Base-by-base conservation (phyloP, 2,113 vertebrate genomes). In the Rutilus rutilus region DNA sequence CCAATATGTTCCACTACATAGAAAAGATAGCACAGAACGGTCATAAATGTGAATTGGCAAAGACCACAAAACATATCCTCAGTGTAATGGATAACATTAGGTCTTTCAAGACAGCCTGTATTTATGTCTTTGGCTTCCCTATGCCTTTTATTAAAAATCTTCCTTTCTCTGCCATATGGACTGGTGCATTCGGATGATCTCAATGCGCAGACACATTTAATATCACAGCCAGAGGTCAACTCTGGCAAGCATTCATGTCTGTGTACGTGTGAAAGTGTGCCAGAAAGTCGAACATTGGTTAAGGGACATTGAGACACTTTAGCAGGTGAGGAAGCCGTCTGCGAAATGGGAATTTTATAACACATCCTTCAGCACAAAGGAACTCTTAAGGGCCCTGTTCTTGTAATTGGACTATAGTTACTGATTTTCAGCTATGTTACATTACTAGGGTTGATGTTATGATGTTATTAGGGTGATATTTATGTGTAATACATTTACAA, bases 181-280 rank as follows among this genome's bases (percentile, higher is more conserved):
- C 88, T 85, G 91, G 92, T 90, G 86, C 90, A 57, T 90, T 79
- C 74, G 78, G 39, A 86, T 87, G 86, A 86, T 69, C 88, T 90
- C 91, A 36, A 91, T 86, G 86, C 91, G 92, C 91, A 89, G 89
- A 90, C 91, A 92, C 85, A 88, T 94, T 94, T 94, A 92, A 92
- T 93, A 92, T 92, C 92, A 92, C 91, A 89, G 91, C 92, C 92
- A 89, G 92, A 89, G 89, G 92, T 92, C 90, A 91, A 87, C 91
- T 25, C 78, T 88, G 83, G 86, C 89, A 89, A 12, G 64, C 67
- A 11, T 82, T n/a, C 21, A 65, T 69, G 30, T 83, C 45, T 57
- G 19, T 82, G 9, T 39, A 39, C n/a, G 59, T 81, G 60, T 67
- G 80, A 14, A 65, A 52, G 45, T 80, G 91, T 88, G 91, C 91